Conservation (phyloP, 2,797 vertebrate genomes). For the Pachyuromys duprasi region DNA sequence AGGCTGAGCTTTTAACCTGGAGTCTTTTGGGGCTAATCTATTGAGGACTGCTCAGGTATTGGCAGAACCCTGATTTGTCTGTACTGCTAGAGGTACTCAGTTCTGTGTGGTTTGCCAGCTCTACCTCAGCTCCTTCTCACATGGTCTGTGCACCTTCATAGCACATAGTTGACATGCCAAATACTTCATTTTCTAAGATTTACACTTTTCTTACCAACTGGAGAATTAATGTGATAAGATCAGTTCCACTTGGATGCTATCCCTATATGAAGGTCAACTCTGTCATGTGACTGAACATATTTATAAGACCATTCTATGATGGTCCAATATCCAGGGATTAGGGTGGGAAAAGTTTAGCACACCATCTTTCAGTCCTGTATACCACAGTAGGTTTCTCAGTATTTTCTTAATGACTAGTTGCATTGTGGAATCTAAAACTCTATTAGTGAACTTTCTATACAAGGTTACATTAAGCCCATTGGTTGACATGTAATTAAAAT, state of each 20-base stretch:
- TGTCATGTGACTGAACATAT: not conserved
- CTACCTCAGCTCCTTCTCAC: not conserved
- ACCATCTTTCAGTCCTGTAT: not conserved
- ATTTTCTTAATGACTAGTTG: constrained; percentile 6
- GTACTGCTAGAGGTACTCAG: not conserved
- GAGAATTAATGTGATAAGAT: not conserved
- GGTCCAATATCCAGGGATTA: not conserved
- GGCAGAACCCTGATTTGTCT: not conserved
- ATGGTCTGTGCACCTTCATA: not conserved
- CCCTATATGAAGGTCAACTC: not conserved
- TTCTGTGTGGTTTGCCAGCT: not conserved
- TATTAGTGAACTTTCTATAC: not conserved
- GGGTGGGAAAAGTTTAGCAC: not conserved
- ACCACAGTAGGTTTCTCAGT: not conserved
- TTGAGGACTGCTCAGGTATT: not conserved
- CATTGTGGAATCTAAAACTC: not conserved
- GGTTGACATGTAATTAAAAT: not conserved
- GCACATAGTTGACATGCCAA: not conserved
- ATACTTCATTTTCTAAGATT: not conserved
- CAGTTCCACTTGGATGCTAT: not conserved
- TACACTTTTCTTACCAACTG: not conserved
- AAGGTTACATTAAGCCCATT: not conserved
- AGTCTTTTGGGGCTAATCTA: not conserved
- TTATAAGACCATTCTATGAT: not conserved
- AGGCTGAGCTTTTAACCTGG: not conserved